Conservation (phyloP, 2,797 vertebrate genomes). For the Coendou prehensilis region DNA sequence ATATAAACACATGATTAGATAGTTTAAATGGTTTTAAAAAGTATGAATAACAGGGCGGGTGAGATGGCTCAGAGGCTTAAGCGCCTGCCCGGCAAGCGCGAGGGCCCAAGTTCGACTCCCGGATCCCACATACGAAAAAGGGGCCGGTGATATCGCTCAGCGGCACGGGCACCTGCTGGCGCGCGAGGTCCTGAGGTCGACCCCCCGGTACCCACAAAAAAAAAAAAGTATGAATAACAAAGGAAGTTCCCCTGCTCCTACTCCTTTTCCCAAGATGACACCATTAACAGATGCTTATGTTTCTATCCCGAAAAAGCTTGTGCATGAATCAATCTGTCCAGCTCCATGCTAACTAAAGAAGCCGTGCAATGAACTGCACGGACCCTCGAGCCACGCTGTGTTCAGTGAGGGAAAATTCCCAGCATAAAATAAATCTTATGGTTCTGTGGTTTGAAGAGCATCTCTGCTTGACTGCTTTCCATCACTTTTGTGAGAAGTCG, state of each 20-base stretch:
- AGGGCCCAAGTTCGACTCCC: too few relatives aligned
- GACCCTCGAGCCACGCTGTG: not conserved
- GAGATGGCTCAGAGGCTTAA: too few relatives aligned
- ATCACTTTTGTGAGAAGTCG: not conserved
- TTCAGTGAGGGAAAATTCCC: constrained; percentile 1
- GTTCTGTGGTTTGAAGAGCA: not conserved
- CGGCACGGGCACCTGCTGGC: too few relatives aligned
- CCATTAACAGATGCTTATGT: not conserved
- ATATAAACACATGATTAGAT: not conserved
- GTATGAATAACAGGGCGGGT: not conserved
- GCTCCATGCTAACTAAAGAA: not conserved
- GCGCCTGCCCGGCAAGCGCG: too few relatives aligned
- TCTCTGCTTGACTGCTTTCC: not conserved
- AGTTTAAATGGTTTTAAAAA: constrained; percentile 52
- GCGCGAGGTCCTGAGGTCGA: too few relatives aligned
- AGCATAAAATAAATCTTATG: not conserved
- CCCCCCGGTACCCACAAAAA: too few relatives aligned
- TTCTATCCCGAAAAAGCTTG: constrained; percentile 26
- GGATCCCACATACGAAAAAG: too few relatives aligned
- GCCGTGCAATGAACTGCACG: not conserved
- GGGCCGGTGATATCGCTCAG: too few relatives aligned
- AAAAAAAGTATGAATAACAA: not conserved
- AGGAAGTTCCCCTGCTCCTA: not conserved
- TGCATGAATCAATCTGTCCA: too few relatives aligned
- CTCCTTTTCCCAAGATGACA: not conserved